phyloP scores from a whole-genome alignment of 2,888 invertebrate genomes.

The Oasisia sp. region DNA sequence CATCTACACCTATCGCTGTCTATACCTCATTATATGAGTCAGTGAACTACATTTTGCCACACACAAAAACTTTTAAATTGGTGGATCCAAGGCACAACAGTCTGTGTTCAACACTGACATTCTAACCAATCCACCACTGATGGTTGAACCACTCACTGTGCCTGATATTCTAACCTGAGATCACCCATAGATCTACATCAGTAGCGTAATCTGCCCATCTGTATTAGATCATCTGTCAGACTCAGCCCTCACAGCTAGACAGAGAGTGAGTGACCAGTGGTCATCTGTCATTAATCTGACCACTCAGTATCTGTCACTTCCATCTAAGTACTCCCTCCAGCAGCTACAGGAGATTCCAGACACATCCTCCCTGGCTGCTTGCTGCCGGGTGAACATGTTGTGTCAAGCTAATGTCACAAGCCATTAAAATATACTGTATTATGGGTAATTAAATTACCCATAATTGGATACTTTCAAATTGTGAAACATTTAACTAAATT shows the following conservation, averaged over 20 bases:
- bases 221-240: neutral
- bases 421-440: neutral
- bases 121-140: too few species aligned
- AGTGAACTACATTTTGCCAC: too few species aligned
- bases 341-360: neutral
- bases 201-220: neutral
- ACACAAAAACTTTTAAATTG: too few species aligned
- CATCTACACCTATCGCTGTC: too few species aligned
- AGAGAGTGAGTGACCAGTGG: neutral
- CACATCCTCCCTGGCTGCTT: neutral
- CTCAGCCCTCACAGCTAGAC: neutral
- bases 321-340: neutral
- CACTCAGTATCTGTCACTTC: neutral
- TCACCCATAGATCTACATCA: neutral
- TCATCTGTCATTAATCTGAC: slow-evolving; percentile 17
- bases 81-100: too few species aligned
- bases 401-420: neutral
- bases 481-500: too few species aligned
- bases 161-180: too few species aligned
- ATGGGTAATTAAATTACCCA: neutral
- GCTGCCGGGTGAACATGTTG: neutral
- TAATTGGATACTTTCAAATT: neutral
- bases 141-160: too few species aligned
- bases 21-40: too few species aligned
- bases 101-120: too few species aligned